Base-by-base conservation (phyloP, 2,888 invertebrate genomes). In the Drosophila gaucha region DNA sequence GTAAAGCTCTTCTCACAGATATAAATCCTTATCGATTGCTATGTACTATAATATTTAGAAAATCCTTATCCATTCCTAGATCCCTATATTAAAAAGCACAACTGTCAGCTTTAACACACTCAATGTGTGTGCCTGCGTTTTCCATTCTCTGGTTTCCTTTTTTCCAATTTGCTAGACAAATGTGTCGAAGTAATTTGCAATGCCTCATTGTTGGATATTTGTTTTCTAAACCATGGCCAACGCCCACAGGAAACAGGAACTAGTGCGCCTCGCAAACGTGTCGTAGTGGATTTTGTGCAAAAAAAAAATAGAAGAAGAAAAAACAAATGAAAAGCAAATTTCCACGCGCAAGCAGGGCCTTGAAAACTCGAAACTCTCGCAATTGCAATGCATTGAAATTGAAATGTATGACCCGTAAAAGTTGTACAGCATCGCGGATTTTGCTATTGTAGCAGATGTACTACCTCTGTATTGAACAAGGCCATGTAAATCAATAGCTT, bases 141-240 rank as follows among this genome's bases (percentile, higher is more conserved):
- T 43, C 14, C 12, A 14, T 31, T 30, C 22, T 10, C 8, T 30
- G 26, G 10, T 6, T n/a, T n/a, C 20, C 6, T 46, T 36, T 26
- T 35, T 36, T 35, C 8, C 39, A 18, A 41, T 20, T 26, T 56
- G 24, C 26, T 41, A 56, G 57, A 24, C 30, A 51, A 46, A 50
- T 28, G 55, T 78, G 63, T 50, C 77, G 24, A 71, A 75, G 80
- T 83, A 79, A 86, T 83, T 79, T 86, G 55, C 67, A 67, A 33
- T 63, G 67, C 62, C 46, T 69, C 68, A 49, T 67, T 67, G 84
- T 62, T 18, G 0, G 0, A 35, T 31, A 22, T 41, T 38, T 5
- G 3, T 9, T 3, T 6, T 30, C 16, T 50, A 6, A 6, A 9
- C 24, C 36, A 47, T 60, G 36, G 47, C 64, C 31, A 64, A 20